phyloP scores from a whole-genome alignment of 2,888 invertebrate genomes.

The Omphaloscelis lunosa region DNA sequence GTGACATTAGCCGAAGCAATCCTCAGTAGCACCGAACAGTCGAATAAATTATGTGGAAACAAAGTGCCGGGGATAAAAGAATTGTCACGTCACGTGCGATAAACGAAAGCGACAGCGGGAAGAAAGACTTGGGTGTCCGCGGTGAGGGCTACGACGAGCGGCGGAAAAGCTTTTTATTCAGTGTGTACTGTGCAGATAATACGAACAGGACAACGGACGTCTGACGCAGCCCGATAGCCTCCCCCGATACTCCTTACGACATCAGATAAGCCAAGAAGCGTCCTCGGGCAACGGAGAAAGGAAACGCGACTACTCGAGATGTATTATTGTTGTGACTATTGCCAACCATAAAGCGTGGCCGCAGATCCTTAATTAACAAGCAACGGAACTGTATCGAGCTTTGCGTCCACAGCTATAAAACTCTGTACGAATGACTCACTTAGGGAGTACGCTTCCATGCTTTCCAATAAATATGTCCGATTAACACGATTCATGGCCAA shows the following conservation, averaged over 20 bases:
- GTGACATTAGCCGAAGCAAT: conserved; percentile 80
- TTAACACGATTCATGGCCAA: conserved; percentile 85
- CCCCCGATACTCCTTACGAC: conserved; percentile 79
- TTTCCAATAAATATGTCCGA: conserved; percentile 85
- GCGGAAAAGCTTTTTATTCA: conserved; percentile 80
- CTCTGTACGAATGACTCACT: conserved; percentile 75
- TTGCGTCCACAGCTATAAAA: conserved; percentile 67
- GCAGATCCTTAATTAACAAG: conserved; percentile 84
- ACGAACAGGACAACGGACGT: conserved; percentile 77
- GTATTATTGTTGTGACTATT: conserved; percentile 86
- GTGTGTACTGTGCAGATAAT: conserved; percentile 78
- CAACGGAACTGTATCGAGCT: conserved; percentile 78
- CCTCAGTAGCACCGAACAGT: conserved; percentile 79
- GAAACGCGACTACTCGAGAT: conserved; percentile 78
- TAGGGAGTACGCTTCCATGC: conserved; percentile 74
- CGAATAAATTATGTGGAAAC: conserved; percentile 87
- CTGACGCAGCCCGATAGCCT: conserved; percentile 78
- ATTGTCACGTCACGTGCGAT: conserved; percentile 85
- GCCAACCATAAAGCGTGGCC: conserved; percentile 80
- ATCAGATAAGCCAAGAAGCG: conserved; percentile 83
- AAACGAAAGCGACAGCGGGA: conserved; percentile 75
- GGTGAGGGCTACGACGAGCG: conserved; percentile 71
- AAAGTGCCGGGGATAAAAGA: conserved; percentile 84
- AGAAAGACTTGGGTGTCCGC: conserved; percentile 74
- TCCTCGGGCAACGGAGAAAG: conserved; percentile 78